Conservation (phyloP, 2,113 vertebrate genomes). For the Hippotragus niger region DNA sequence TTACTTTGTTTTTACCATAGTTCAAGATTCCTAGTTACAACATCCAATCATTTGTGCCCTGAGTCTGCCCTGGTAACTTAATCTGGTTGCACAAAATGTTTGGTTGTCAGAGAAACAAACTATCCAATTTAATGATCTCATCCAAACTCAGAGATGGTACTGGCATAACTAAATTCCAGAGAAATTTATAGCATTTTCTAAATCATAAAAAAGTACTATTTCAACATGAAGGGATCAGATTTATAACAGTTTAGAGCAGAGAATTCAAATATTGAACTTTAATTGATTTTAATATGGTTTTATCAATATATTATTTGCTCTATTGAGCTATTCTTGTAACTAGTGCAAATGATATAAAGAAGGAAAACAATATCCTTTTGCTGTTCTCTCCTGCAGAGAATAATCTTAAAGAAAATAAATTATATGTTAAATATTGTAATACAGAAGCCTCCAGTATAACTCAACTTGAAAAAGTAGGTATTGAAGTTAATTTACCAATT, state of each 20-base stretch:
- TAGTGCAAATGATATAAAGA: neutral
- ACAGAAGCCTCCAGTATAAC: neutral
- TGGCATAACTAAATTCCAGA: neutral
- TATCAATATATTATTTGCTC: neutral
- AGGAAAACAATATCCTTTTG: neutral
- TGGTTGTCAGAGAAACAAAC: constrained; percentile 37
- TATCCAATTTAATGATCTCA: neutral
- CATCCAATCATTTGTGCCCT: neutral
- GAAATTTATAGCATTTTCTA: neutral
- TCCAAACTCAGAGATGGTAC: neutral
- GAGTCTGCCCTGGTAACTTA: neutral
- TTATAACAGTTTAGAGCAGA: neutral
- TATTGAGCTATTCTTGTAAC: neutral
- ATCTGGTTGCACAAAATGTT: neutral
- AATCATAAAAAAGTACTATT: neutral
- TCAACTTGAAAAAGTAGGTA: neutral
- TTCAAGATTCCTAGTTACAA: constrained; percentile 1
- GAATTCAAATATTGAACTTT: neutral
- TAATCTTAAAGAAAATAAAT: neutral
- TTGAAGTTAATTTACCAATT: neutral
- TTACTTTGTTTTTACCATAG: constrained; percentile 1
- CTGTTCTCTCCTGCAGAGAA: neutral
- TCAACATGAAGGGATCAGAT: neutral
- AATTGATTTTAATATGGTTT: neutral
- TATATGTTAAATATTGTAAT: neutral